A percentile compares a stretch with the other conserved stretches of the same genome.
Conservation (phyloP, 2,888 invertebrate genomes). For the Acrobasis repandana region DNA sequence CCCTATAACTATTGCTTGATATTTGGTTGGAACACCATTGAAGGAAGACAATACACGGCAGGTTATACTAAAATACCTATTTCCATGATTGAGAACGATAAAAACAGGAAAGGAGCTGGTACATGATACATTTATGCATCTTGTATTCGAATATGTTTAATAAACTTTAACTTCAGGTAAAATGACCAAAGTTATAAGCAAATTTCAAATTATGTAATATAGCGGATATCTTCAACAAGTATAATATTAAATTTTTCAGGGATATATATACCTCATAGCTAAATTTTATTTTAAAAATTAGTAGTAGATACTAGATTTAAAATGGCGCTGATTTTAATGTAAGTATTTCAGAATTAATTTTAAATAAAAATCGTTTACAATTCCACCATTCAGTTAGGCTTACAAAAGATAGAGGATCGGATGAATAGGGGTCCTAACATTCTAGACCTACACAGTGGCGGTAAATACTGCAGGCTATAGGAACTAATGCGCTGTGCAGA, state of each 20-base stretch:
- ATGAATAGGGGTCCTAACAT: conserved; percentile 23
- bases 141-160: conserved; percentile 24
- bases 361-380: conserved; percentile 29
- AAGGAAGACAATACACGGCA: conserved; percentile 60
- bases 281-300: conserved; percentile 25
- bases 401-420: conserved; percentile 20
- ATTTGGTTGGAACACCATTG: conserved; percentile 51
- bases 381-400: conserved; percentile 51
- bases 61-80: conserved; percentile 37
- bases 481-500: conserved; percentile 28
- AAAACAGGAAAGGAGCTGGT: conserved; percentile 39
- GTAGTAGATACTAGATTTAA: conserved; percentile 5
- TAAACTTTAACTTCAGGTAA: conserved; percentile 6
- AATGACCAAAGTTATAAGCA: not conserved
- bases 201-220: conserved; percentile 21
- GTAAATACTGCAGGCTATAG: conserved; percentile 27
- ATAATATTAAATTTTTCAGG: conserved; percentile 26
- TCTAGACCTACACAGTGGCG: conserved; percentile 25
- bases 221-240: conserved; percentile 29
- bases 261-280: conserved; percentile 25
- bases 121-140: conserved; percentile 53
- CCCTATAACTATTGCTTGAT: conserved; percentile 35
- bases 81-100: conserved; percentile 37
- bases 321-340: not conserved
- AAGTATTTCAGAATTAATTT: not conserved